Conservation (phyloP, 2,113 vertebrate species). For the Sisor rabdophorus region DNA sequence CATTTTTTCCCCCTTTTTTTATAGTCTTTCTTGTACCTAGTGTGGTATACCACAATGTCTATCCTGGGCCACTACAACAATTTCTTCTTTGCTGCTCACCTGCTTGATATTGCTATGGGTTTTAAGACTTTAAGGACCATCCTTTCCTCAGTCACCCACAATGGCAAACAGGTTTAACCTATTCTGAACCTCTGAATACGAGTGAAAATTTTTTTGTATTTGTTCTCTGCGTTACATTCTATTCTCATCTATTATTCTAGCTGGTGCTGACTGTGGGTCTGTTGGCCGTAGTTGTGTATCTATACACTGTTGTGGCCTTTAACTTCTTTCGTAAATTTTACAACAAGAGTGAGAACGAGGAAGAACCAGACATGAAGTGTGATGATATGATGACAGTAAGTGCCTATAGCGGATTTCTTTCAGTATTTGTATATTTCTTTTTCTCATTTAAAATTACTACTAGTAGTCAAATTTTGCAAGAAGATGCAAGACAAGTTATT, state of each 20-base stretch:
- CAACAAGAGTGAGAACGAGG: conserved; percentile 94
- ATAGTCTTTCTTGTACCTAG: conserved; percentile 93
- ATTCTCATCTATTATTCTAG: conserved; percentile 58
- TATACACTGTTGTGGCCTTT: conserved; percentile 97
- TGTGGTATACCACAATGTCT: conserved; percentile 98
- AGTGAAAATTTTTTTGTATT: conserved; percentile 49
- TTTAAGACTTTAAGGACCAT: conserved; percentile 96
- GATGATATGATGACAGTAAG: conserved; percentile 99
- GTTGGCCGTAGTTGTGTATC: conserved; percentile 93
- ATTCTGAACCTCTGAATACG: conserved; percentile 28
- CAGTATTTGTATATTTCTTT: neutral
- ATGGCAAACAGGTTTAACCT: conserved; percentile 89
- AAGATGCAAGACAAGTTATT: neutral
- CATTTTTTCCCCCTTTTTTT: neutral
- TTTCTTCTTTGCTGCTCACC: conserved; percentile 97
- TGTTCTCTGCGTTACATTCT: neutral
- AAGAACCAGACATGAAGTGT: conserved; percentile 96
- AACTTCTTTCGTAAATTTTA: conserved; percentile 99
- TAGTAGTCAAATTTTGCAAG: neutral
- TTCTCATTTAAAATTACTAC: neutral
- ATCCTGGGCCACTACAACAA: conserved; percentile 98
- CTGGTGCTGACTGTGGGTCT: conserved; percentile 91
- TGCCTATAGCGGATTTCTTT: neutral
- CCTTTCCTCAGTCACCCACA: conserved; percentile 95
- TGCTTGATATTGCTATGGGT: conserved; percentile 97